Conservation (phyloP, 2,113 vertebrate genomes). For the Elanoides forficatus region DNA sequence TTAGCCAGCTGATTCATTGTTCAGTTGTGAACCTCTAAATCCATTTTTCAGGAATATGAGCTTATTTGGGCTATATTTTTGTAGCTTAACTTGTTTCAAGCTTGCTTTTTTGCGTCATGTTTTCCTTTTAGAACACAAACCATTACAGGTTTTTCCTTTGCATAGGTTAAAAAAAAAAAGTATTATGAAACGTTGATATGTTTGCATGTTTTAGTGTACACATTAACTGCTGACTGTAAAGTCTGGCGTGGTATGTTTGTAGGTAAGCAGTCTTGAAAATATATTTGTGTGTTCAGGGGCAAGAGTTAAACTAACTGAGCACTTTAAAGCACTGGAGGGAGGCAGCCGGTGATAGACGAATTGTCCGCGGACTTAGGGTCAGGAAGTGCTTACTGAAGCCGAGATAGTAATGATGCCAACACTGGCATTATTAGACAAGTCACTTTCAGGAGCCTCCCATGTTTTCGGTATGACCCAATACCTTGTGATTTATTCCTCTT, state of each 20-base stretch:
- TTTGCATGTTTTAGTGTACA: accelerated
- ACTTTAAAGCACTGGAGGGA: not conserved
- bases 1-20: not conserved
- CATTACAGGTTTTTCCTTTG: not conserved
- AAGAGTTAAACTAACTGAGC: not conserved
- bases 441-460: accelerated
- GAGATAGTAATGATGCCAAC: accelerated
- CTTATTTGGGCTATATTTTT: not conserved
- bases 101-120: accelerated
- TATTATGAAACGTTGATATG: accelerated
- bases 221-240: accelerated
- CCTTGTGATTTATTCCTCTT: too few relatives aligned
- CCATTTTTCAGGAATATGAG: not conserved
- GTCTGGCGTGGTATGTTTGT: not conserved
- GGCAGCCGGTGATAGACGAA: not conserved
- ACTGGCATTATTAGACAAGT: not conserved
- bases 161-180: accelerated
- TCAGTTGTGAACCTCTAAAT: not conserved
- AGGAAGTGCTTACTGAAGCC: not conserved
- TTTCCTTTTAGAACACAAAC: not conserved
- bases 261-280: not conserved
- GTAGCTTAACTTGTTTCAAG: not conserved
- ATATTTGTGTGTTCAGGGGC: not conserved
- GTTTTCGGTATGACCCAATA: not conserved
- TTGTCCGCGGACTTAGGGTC: not conserved